phyloP scores from a whole-genome alignment of 2,113 vertebrate species.

The Mormoops blainvillei region DNA sequence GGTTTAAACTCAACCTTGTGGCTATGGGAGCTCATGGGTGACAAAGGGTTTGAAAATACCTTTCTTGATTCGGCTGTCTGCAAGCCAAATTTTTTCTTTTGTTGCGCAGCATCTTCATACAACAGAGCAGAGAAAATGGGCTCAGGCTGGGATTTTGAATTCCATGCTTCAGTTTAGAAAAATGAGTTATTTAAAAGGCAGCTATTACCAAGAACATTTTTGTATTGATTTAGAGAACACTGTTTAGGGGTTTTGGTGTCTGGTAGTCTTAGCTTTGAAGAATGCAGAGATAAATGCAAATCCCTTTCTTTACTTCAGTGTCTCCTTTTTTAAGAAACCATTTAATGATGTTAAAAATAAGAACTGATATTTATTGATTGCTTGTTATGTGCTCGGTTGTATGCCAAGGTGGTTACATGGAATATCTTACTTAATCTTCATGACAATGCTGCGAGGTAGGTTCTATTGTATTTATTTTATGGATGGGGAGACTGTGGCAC shows the following conservation, averaged over 20 bases:
- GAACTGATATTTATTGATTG: conserved; percentile 21
- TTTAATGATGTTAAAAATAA: conserved; percentile 50
- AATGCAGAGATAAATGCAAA: conserved; percentile 27
- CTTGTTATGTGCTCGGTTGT: background rate
- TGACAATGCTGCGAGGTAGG: background rate
- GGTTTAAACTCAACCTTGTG: background rate
- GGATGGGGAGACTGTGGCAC: background rate
- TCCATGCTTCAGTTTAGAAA: background rate
- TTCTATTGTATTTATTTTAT: conserved; percentile 25
- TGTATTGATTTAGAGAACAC: conserved; percentile 32
- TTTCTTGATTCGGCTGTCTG: background rate
- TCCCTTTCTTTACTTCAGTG: background rate
- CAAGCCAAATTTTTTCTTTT: background rate
- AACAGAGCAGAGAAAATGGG: background rate
- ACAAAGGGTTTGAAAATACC: background rate
- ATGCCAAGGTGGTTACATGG: background rate
- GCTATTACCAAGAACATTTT: conserved; percentile 40
- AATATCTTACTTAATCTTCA: background rate
- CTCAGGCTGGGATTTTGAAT: background rate
- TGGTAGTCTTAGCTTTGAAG: conserved; percentile 54
- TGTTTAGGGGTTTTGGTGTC: conserved; percentile 22
- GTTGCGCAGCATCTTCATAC: background rate
- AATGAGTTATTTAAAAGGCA: conserved; percentile 44
- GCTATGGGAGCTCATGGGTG: background rate
- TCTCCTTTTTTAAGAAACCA: conserved; percentile 51